These are phyloP conservation scores for Lithophane leautieri DNA, from an alignment of 2,888 invertebrate genomes.

Conservation along the genomic window DNA sequence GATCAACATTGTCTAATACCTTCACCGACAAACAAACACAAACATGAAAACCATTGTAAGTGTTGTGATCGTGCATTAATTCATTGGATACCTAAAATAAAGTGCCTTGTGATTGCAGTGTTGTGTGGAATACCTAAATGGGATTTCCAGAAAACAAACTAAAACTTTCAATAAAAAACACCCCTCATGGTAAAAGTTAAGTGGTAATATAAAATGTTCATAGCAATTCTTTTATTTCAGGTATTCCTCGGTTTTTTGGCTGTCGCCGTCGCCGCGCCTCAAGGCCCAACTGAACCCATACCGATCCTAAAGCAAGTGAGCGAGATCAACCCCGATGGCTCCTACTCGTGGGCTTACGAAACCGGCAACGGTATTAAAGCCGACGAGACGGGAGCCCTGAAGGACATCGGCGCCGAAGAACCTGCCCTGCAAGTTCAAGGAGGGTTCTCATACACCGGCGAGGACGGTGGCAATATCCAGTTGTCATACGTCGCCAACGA, in stretches of 20 bases:
- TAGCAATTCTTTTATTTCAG: constrained; percentile 76
- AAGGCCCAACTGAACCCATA: constrained; percentile 79
- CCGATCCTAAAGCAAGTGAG: constrained; percentile 90
- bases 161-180: neutral
- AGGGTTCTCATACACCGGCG: constrained; percentile 91
- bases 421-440: constrained; percentile 91
- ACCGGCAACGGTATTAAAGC: constrained; percentile 92
- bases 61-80: constrained; percentile 80
- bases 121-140: constrained; percentile 46
- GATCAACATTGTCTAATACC: constrained; percentile 88
- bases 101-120: constrained; percentile 64
- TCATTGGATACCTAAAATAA: constrained; percentile 63
- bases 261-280: constrained; percentile 83
- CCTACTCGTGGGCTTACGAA: constrained; percentile 90
- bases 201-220: constrained; percentile 14
- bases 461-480: constrained; percentile 91
- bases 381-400: constrained; percentile 89
- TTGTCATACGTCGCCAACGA: constrained; percentile 92
- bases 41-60: constrained; percentile 89
- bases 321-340: constrained; percentile 91
- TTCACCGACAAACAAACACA: constrained; percentile 82
- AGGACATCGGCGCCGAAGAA: constrained; percentile 89
- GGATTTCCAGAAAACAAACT: constrained; percentile 12
- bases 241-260: constrained; percentile 82
- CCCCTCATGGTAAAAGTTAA: neutral